These are phyloP conservation scores for Adoxophyes honmai DNA, from an alignment of 1,140 invertebrate genomes.

Conservation along the genomic window DNA sequence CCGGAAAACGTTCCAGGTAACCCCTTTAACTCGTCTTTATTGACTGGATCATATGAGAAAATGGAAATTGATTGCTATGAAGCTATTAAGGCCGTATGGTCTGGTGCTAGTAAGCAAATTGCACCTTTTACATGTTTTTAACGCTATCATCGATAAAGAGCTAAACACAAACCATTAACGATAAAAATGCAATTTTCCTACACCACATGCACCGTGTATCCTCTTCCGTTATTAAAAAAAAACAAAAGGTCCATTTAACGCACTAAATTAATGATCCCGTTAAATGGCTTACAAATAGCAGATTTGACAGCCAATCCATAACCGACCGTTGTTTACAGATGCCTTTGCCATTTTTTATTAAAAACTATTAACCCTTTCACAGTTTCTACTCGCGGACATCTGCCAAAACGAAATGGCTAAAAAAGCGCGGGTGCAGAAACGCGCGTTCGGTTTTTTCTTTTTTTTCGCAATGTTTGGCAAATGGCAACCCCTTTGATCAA, in stretches of 20 bases:
- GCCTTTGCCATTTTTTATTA: conserved; percentile 59
- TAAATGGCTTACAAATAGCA: conserved; percentile 51
- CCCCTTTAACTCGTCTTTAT: too few relatives aligned
- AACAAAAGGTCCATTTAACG: conserved; percentile 32
- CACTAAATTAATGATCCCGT: conserved; percentile 29
- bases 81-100: too few relatives aligned
- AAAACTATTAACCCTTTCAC: conserved; percentile 66
- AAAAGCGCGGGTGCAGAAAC: conserved; percentile 62
- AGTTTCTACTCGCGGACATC: conserved; percentile 61
- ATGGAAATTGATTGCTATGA: too few relatives aligned
- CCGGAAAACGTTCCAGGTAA: too few relatives aligned
- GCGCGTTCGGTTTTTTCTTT: conserved; percentile 38
- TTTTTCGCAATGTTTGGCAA: conserved; percentile 60
- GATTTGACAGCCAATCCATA: conserved; percentile 63
- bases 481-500: conserved; percentile 70
- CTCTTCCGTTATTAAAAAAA: conserved; percentile 18
- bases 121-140: neutral
- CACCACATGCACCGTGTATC: neutral
- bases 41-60: too few relatives aligned
- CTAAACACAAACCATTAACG: conserved; percentile 16
- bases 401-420: conserved; percentile 70
- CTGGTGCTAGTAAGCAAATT: too few relatives aligned
- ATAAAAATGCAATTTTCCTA: conserved; percentile 37
- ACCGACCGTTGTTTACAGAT: conserved; percentile 62
- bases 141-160: neutral